Evolutionary conservation across 1,140 invertebrate species (phyloP).

Genomic region (Drosophila tani): DNA sequence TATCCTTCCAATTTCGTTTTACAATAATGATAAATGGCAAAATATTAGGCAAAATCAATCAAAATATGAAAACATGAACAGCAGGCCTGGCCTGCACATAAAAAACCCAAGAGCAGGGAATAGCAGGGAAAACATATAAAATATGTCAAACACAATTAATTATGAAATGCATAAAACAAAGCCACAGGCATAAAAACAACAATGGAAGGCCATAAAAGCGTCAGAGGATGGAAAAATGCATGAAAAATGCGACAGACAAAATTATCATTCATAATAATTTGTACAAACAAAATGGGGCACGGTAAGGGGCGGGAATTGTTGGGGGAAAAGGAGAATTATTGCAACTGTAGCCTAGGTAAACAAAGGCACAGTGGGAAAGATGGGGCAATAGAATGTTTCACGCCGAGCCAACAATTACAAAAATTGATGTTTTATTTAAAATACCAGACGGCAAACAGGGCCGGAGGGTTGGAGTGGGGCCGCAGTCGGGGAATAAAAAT

Average conservation of each 20-base stretch:
- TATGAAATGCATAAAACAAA: slow-evolving; percentile 75
- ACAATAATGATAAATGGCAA: slow-evolving; percentile 54
- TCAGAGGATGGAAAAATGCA: slow-evolving; percentile 50
- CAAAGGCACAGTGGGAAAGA: slow-evolving; percentile 28
- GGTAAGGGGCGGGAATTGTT: neutral
- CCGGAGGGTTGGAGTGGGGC: neutral
- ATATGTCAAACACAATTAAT: slow-evolving; percentile 75
- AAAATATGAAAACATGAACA: slow-evolving; percentile 48
- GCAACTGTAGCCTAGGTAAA: slow-evolving; percentile 49
- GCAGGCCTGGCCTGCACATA: neutral
- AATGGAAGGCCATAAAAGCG: slow-evolving; percentile 52
- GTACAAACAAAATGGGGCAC: slow-evolving; percentile 54
- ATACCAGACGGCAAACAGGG: slow-evolving; percentile 44
- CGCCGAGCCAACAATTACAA: slow-evolving; percentile 62
- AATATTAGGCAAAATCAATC: slow-evolving; percentile 70
- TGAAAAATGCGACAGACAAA: slow-evolving; percentile 76
- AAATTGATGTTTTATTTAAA: slow-evolving; percentile 78
- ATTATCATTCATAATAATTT: slow-evolving; percentile 79
- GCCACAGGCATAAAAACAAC: slow-evolving; percentile 52
- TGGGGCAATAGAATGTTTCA: slow-evolving; percentile 53
- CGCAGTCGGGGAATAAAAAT: slow-evolving; percentile 55
- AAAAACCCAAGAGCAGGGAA: slow-evolving; percentile 9
- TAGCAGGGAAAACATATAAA: slow-evolving; percentile 40
- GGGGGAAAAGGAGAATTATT: slow-evolving; percentile 24
- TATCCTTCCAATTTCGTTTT: neutral